Evolutionary conservation across 2,113 vertebrate genomes (phyloP), one percentile per base, ranked within the genome.

Genomic region (Sterrhoptilus dennistouni): DNA sequence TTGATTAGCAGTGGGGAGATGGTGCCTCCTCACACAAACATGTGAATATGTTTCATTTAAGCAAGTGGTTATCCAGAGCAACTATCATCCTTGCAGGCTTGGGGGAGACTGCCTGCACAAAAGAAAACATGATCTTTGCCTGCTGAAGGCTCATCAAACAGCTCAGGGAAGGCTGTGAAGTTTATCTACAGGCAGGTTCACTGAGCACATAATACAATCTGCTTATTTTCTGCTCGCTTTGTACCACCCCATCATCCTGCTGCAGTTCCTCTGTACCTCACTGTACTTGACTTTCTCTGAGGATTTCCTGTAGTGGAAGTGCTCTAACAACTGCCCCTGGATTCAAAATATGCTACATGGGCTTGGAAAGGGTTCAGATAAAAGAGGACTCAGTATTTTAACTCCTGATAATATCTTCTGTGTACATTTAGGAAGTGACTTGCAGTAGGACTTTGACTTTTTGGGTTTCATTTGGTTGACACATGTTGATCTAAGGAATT

Each of bases 351-450:
- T 13, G 13, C 25, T 27, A 11, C 4, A 1, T 52, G 27, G 22
- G 20, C 31, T 86, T n/a, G 68, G 38, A 49, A 70, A 81, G 35
- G 11, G 13, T 5, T 83, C 15, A 61, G 17, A 5, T 64, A 22
- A 52, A 54, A 52, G 6, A 33, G 13, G 5, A 12, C 4, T 56
- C 7, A 8, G 17, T 38, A 22, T 72, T 88, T 76, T 49, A 64
- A 61, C 8, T 53, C 25, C 12, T 1, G 4, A 1, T 36, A 31
- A 33, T 1, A 2, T 20, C 15, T 75, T 5, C 42, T 66, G 7
- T 35, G 42, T 10, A 8, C 1, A 2, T 59, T 69, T 80, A n/a
- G n/a, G 16, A 86, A 83, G 15, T 18, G 10, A 60, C 7, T 53
- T 60, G n/a, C n/a, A 35, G 24, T n/a, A 69, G 24, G 23, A 74